Base-by-base conservation (phyloP, 23 tunicate species). In the Halocynthia aurantium region DNA sequence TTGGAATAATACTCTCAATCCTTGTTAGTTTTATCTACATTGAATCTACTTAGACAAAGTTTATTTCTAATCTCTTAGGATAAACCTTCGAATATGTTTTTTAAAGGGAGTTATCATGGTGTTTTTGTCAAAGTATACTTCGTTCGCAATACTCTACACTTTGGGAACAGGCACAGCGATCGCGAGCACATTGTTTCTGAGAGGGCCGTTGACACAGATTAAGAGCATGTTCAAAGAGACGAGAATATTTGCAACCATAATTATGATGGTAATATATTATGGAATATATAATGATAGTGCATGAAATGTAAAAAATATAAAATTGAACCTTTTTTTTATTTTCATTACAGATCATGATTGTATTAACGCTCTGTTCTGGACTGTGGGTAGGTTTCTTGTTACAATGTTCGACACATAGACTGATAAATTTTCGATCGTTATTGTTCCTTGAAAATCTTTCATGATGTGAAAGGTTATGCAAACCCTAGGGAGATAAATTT, bases 181-280 rank as follows among this genome's bases (percentile, higher is more conserved):
- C 57, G 64, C 67, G 8, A 85, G 97, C 56, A 91, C 97, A 8
- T 58, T 85, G 22, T 91, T 91, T 61, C 77, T 91, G 57, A 62
- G 97, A n/a, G 97, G 97, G 8, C 97, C 97, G 6, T 70, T 85
- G 61, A 51, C 82, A 21, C 97, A 91, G 61, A 54, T 91, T 8
- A 85, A 85, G 57, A 82, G 90, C 81, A 91, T 91, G 97, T 91
- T 91, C 71, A 85, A 91, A 63, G 97, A 91, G 57, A 91, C 97
- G 11, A 57, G 97, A 77, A 81, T 91, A 10, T 63, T 91, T 71
- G 97, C 97, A 10, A 85, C 97, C 7, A 82, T 91, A n/a, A 73
- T 85, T 50, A 88, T 91, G 84, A 17, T 91, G 13, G 97, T 91
- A 85, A 63, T 55, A 49, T 44, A 11, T 15, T 61, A 18, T 60